These are phyloP conservation scores for Corythaixoides concolor DNA, from an alignment of 2,113 vertebrate genomes.

Conservation along the genomic window DNA sequence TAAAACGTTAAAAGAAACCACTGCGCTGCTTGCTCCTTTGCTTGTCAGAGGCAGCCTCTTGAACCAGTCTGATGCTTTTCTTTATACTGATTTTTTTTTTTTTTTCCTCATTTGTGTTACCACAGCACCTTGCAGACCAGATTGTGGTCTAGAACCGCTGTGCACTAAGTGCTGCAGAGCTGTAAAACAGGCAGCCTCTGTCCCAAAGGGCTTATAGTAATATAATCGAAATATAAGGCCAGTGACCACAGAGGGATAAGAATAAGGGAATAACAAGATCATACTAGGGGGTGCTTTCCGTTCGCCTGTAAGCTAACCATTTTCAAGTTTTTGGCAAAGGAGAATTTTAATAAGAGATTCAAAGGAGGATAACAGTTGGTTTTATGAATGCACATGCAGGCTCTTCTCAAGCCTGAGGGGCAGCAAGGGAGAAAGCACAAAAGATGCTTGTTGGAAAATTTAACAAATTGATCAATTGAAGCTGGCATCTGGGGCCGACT, in stretches of 20 bases:
- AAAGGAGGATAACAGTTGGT: conserved; percentile 56
- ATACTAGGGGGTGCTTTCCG: not conserved
- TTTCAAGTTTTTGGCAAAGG: conserved; percentile 50
- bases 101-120: not conserved
- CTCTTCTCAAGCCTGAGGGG: conserved; percentile 61
- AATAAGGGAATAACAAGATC: not conserved
- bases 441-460: conserved; percentile 68
- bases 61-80: not conserved
- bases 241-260: not conserved
- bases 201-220: not conserved
- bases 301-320: not conserved
- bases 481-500: conserved; percentile 53
- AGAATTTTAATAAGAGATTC: conserved; percentile 61
- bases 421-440: conserved; percentile 65
- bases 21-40: not conserved
- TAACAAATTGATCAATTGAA: conserved; percentile 70
- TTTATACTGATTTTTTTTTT: not conserved
- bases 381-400: conserved; percentile 60
- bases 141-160: not conserved
- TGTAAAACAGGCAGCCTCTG: not conserved
- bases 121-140: not conserved
- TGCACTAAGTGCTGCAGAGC: not conserved
- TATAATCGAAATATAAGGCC: not conserved
- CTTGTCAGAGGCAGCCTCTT: not conserved
- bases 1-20: not conserved